These are phyloP conservation scores for Acrocephalus arundinaceus DNA, from an alignment of 2,113 vertebrate genomes.

Conservation along the genomic window DNA sequence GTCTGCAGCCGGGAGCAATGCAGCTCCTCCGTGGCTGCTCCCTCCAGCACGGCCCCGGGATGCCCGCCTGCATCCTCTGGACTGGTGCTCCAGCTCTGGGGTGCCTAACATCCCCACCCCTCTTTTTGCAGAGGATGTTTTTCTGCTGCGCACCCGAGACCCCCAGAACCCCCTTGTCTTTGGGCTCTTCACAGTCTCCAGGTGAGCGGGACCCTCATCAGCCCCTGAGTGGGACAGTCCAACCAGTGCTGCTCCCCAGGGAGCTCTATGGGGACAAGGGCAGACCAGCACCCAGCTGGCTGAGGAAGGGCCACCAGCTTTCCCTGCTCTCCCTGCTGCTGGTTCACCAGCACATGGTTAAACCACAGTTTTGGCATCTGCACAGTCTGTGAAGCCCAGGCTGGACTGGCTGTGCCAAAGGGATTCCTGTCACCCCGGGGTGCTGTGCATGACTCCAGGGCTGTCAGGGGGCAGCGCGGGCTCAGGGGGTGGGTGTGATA, in stretches of 20 bases:
- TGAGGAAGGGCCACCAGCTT: neutral
- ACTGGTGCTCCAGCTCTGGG: neutral
- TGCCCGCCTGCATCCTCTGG: neutral
- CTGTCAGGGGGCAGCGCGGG: neutral
- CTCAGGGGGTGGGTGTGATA: accelerated
- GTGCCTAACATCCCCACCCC: neutral
- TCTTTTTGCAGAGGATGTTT: conserved; percentile 81
- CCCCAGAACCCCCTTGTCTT: conserved; percentile 82
- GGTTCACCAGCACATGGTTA: neutral
- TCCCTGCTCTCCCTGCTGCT: neutral
- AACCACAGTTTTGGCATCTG: accelerated
- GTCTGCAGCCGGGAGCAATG: accelerated
- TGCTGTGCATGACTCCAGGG: accelerated
- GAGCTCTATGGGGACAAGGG: neutral
- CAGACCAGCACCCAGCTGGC: neutral
- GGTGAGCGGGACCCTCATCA: conserved; percentile 62
- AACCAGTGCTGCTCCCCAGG: neutral
- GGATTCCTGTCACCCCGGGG: neutral
- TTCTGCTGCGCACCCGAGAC: conserved; percentile 82
- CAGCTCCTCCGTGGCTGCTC: neutral
- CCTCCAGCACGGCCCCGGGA: accelerated
- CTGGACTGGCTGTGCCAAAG: neutral
- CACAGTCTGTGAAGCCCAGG: neutral
- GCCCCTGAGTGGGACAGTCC: neutral
- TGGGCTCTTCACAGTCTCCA: conserved; percentile 85